phyloP scores from a whole-genome alignment of 2,113 vertebrate genomes.

The Pimephales promelas region DNA sequence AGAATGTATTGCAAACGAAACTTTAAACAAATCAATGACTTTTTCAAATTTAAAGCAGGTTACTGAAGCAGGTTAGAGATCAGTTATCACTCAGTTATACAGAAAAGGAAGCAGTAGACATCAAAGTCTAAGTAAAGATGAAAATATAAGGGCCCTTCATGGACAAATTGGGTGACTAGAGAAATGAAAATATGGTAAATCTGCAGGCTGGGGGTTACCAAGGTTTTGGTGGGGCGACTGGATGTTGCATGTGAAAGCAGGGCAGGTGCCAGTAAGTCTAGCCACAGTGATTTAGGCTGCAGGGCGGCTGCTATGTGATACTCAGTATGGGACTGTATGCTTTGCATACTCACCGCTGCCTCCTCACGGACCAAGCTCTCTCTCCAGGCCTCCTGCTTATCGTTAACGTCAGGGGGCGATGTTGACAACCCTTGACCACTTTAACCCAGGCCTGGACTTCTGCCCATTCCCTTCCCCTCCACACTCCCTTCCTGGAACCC shows the following conservation, averaged over 20 bases:
- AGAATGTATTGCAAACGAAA: not conserved
- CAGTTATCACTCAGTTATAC: not conserved
- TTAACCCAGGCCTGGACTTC: constrained; percentile 23
- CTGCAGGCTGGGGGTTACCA: constrained; percentile 73
- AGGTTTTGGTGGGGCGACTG: constrained; percentile 74
- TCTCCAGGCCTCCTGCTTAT: constrained; percentile 74
- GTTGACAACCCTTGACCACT: constrained; percentile 50
- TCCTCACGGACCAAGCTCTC: constrained; percentile 74
- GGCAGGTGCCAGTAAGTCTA: constrained; percentile 99
- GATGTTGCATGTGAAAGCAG: constrained; percentile 93
- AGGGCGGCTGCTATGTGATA: constrained; percentile 95
- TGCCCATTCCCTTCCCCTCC: constrained; percentile 56
- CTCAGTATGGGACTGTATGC: constrained; percentile 88
- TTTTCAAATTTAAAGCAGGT: not conserved
- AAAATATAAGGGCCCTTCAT: not conserved
- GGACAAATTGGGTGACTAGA: constrained; percentile 10
- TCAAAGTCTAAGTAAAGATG: not conserved
- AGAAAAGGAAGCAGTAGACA: not conserved
- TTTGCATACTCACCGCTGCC: constrained; percentile 87
- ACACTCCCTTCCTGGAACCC: constrained; percentile 5
- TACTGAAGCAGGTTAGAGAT: not conserved
- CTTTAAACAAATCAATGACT: not conserved
- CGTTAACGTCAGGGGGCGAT: constrained; percentile 51
- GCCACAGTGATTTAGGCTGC: constrained; percentile 93
- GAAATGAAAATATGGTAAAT: not conserved